Evolutionary conservation across 2,113 vertebrate species (phyloP).

Genomic region (Mustela lutreola): DNA sequence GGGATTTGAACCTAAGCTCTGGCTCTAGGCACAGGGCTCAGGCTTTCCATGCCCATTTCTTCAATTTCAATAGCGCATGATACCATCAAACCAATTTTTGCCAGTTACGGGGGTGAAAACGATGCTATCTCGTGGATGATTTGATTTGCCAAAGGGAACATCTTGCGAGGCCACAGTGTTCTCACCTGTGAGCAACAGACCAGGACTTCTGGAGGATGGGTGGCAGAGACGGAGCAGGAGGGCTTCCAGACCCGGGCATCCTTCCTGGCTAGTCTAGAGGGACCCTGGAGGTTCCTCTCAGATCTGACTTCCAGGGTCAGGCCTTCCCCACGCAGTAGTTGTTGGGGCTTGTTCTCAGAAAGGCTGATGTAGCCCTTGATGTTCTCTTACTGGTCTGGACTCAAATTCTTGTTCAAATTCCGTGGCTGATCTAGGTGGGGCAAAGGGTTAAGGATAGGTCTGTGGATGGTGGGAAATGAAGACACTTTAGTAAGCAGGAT

Average conservation of each 20-base stretch:
- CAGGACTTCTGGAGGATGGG: not conserved
- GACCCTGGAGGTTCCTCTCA: not conserved
- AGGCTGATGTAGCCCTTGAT: not conserved
- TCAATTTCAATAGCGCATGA: no score
- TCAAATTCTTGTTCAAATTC: no score
- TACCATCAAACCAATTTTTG: no score
- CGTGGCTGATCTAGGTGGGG: not conserved
- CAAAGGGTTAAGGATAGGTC: fast-evolving
- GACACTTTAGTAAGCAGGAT: not conserved
- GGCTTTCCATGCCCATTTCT: not conserved
- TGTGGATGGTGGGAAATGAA: not conserved
- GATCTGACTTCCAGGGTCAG: not conserved
- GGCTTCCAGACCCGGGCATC: not conserved
- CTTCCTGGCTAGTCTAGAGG: not conserved
- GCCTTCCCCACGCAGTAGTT: no score
- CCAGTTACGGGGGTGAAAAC: no score
- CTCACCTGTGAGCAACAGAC: not conserved
- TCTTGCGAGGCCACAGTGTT: not conserved
- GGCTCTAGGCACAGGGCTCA: not conserved
- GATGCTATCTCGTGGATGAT: no score
- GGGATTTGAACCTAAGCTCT: conserved; percentile 40
- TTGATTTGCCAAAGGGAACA: not conserved
- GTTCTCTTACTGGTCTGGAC: not conserved
- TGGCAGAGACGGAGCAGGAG: not conserved
- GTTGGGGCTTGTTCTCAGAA: not conserved